A percentile compares a stretch with the other conserved stretches of the same genome.
phyloP scores from a whole-genome alignment of 2,797 vertebrate genomes.

The Acrossocheilus wenchowensis region DNA sequence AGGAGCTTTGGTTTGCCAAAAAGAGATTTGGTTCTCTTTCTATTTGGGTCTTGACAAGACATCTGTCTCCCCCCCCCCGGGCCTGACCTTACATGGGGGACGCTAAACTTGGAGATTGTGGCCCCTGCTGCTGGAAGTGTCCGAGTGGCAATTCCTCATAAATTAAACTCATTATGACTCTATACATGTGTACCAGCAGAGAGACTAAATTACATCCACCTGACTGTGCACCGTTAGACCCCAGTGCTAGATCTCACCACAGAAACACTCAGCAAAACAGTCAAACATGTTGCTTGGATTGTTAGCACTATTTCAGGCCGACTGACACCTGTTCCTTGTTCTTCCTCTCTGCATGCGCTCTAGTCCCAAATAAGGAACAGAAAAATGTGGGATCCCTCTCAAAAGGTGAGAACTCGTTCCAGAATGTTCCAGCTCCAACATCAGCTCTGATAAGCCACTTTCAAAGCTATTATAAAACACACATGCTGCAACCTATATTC shows the following conservation, averaged over 20 bases:
- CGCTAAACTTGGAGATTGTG: slow-evolving; percentile 76
- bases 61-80: slow-evolving; percentile 58
- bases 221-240: slow-evolving; percentile 68
- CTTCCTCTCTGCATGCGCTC: slow-evolving; percentile 61
- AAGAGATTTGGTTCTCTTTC: slow-evolving; percentile 54
- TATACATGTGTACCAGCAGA: slow-evolving; percentile 56
- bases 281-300: slow-evolving; percentile 3
- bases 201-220: slow-evolving; percentile 75
- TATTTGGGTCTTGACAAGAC: slow-evolving; percentile 67
- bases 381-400: slow-evolving; percentile 66
- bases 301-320: slow-evolving; percentile 30
- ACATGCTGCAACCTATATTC: neutral
- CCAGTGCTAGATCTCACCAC: slow-evolving; percentile 40
- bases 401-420: slow-evolving; percentile 64
- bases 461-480: neutral
- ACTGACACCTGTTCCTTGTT: slow-evolving; percentile 57
- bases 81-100: slow-evolving; percentile 75
- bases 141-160: slow-evolving; percentile 67
- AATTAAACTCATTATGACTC: slow-evolving; percentile 71
- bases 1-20: neutral
- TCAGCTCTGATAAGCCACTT: neutral
- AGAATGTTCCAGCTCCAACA: slow-evolving; percentile 2
- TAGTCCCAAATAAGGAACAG: slow-evolving; percentile 72
- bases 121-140: slow-evolving; percentile 65
- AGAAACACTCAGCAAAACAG: slow-evolving; percentile 23